phyloP scores from a whole-genome alignment of 2,797 vertebrate species.

The Heterohyrax brucei region DNA sequence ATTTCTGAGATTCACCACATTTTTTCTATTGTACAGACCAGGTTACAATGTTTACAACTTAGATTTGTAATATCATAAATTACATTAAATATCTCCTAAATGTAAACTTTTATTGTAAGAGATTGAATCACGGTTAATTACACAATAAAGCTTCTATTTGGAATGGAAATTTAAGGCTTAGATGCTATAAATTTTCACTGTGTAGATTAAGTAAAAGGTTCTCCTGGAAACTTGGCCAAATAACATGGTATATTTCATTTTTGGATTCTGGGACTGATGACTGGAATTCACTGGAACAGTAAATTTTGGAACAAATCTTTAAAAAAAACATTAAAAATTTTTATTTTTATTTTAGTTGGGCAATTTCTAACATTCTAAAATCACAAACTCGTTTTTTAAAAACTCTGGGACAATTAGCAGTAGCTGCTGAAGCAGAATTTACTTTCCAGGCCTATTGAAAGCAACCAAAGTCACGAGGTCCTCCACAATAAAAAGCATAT shows the following conservation, averaged over 20 bases:
- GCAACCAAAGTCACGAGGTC: background rate
- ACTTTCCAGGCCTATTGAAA: background rate
- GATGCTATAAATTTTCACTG: conserved; percentile 7
- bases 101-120: background rate
- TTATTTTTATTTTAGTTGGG: conserved; percentile 55
- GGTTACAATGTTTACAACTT: background rate
- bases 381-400: conserved; percentile 12
- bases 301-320: conserved; percentile 58
- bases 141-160: background rate
- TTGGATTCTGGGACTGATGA: conserved; percentile 29
- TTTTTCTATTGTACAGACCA: background rate
- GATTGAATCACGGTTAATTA: conserved; percentile 54
- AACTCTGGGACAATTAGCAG: conserved; percentile 29
- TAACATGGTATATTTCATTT: conserved; percentile 5
- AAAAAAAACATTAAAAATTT: background rate
- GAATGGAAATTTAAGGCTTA: conserved; percentile 20
- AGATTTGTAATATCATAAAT: background rate
- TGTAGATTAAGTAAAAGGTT: conserved; percentile 13
- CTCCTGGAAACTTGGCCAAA: conserved; percentile 36
- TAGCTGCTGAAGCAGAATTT: conserved; percentile 1
- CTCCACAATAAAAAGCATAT: background rate
- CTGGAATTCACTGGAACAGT: conserved; percentile 57
- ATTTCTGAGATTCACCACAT: background rate
- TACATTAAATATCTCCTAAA: background rate
- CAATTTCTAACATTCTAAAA: conserved; percentile 34